Conservation (phyloP, 2,888 invertebrate genomes). For the Oasisia sp. region DNA sequence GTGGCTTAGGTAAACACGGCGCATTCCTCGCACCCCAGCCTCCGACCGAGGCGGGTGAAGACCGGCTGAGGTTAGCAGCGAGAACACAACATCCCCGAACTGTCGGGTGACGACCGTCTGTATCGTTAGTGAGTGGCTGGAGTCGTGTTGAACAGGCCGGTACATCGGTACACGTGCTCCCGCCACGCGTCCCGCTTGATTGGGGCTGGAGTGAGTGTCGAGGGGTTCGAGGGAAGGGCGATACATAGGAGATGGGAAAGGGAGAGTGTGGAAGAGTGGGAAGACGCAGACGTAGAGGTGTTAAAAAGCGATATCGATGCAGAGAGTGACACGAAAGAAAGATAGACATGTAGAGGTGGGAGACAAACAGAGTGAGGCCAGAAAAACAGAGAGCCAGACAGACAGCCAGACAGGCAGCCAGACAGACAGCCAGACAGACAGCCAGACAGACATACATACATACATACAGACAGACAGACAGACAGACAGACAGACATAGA, state of each 20-base stretch:
- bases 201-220: too few species aligned
- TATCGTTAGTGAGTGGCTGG: not conserved
- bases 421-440: not conserved
- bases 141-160: not conserved
- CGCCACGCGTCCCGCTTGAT: too few species aligned
- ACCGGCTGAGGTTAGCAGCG: not conserved
- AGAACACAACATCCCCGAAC: too few species aligned
- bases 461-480: not conserved
- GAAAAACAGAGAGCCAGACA: not conserved
- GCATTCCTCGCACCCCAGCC: not conserved
- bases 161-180: not conserved
- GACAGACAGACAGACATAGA: not conserved
- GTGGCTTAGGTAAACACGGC: not conserved
- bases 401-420: not conserved
- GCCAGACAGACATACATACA: not conserved
- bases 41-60: not conserved
- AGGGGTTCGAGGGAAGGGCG: too few species aligned
- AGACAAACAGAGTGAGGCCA: not conserved
- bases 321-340: not conserved
- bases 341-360: not conserved
- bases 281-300: too few species aligned
- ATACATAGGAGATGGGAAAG: too few species aligned
- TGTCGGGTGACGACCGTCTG: not conserved
- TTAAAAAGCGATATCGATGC: too few species aligned
- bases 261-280: too few species aligned